These are phyloP conservation scores for Amphiprion percula DNA, from an alignment of 2,113 vertebrate species.

Conservation along the genomic window DNA sequence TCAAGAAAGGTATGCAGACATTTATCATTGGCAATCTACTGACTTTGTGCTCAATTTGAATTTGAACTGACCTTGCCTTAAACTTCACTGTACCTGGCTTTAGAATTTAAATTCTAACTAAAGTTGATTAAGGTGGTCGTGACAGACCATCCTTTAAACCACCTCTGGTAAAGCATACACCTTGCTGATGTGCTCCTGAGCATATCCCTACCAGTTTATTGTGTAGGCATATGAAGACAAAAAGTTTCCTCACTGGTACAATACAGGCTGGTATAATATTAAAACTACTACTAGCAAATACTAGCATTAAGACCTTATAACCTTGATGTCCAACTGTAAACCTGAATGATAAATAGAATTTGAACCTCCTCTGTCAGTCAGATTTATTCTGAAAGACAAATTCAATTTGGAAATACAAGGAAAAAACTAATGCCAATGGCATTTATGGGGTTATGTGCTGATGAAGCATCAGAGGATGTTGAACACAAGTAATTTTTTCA, in stretches of 20 bases:
- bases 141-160: background rate
- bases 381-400: slow-evolving; percentile 34
- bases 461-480: slow-evolving; percentile 41
- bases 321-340: background rate
- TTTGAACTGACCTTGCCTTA: background rate
- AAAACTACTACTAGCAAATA: background rate
- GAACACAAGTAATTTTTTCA: slow-evolving; percentile 64
- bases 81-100: background rate
- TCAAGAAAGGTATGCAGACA: background rate
- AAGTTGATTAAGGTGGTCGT: background rate
- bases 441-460: slow-evolving; percentile 19
- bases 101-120: background rate
- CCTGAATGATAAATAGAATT: background rate
- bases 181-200: background rate
- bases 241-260: background rate
- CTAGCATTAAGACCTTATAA: background rate
- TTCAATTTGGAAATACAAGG: background rate
- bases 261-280: background rate
- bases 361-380: background rate
- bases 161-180: background rate
- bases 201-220: background rate
- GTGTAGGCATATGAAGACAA: background rate
- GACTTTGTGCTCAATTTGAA: background rate
- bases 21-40: background rate
- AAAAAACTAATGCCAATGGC: slow-evolving; percentile 17